Evolutionary conservation across 2,888 invertebrate genomes (phyloP), one percentile per base, ranked within the genome.

Genomic region (Trilocha varians): DNA sequence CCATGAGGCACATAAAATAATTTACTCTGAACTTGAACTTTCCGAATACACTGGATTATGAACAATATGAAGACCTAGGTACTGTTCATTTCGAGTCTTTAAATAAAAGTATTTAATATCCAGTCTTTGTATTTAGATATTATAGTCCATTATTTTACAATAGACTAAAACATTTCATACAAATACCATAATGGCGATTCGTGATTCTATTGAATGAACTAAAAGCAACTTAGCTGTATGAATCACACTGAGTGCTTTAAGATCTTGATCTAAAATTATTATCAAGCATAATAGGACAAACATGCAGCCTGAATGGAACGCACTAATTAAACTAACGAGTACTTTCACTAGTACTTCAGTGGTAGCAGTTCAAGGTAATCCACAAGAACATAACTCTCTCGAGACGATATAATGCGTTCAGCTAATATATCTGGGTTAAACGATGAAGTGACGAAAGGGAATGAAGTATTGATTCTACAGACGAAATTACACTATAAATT

Each of bases 241-340:
- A 25, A 25, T 25, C 25, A 25, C 25, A 11, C 25, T 25, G 25
- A 25, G 25, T 25, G 25, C 3, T 25, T 25, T 25, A 25, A 25
- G 25, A 25, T 25, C 25, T 3, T 11, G 25, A 25, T 25, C 25
- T 25, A 25, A 25, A 25, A 25, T 25, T 25, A 25, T 25, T 25
- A 25, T 25, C 48, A 46, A 43, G 42, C 41, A 41, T 43, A 25
- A 25, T 25, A 25, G 25, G 25, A 25, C 25, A 25, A 25, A 25
- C 25, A 25, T 25, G 25, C 25, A 25, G 25, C 11, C 11, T 25
- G 25, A 45, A 43, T 39, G 56, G 53, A 62, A 67, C 64, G 62
- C 58, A 71, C 70, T 76, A 80, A 79, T 84, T 82, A 79, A 63
- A 70, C 74, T 76, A 78, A 80, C 78, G 74, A 83, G 69, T 62